Base-by-base conservation (phyloP, 2,888 invertebrate genomes). In the Coleophora flavipennella region DNA sequence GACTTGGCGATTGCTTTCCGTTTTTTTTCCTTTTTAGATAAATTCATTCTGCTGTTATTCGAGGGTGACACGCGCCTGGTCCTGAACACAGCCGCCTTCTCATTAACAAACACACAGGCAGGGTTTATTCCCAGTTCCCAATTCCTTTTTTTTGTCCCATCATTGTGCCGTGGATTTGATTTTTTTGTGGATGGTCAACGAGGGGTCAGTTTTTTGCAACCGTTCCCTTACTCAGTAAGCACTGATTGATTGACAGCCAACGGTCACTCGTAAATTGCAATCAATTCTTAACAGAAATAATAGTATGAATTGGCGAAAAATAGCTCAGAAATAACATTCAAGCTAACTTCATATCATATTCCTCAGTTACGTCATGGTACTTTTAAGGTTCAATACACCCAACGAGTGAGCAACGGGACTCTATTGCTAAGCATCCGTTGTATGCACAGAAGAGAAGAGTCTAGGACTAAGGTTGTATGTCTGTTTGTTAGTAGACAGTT, bases 221-320 rank as follows among this genome's bases (percentile, higher is more conserved):
- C 55, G 50, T 57, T 59, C 55, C 58, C 49, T n/a, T n/a, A n/a
- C n/a, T 20, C 6, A 20, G 3, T 20, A 4, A 20, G 58, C 60
- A 50, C 49, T 65, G 67, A 76, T 75, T 83, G 81, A 81, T 77
- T 80, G 81, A 81, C 83, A 77, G 69, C 54, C 72, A 77, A 78
- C 79, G 79, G 80, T 76, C 73, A 77, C 64, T 78, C 58, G 65
- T 62, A 61, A 72, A 72, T 74, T 73, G 59, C 56, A 65, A 67
- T 67, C 62, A 20, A 20, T 20, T 20, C 20, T 20, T 20, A 20
- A 4, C 50, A 60, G 57, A 29, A 59, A 56, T 56, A 57, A 55
- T 54, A 51, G 50, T 51, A 57, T n/a, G n/a, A n/a, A n/a, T n/a
- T n/a, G n/a, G n/a, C n/a, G n/a, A n/a, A n/a, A n/a, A n/a, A n/a